phyloP scores from a whole-genome alignment of 2,797 vertebrate species.

The Discoglossus pictus region DNA sequence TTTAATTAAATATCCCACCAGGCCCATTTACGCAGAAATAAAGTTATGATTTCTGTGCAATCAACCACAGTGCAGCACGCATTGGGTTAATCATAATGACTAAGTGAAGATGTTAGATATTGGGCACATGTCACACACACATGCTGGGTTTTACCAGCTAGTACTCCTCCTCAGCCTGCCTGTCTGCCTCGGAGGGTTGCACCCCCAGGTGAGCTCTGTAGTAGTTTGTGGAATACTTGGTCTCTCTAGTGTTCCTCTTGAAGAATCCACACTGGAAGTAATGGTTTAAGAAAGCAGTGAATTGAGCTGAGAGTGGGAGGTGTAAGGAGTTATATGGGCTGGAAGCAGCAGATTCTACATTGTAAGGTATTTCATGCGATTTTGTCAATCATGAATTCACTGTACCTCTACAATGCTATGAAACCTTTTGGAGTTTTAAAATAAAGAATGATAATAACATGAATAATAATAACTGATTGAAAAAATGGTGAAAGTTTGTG shows the following conservation, averaged over 20 bases:
- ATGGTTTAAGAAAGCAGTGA: slow-evolving; percentile 23
- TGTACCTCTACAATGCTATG: too few species aligned
- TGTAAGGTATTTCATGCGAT: too few species aligned
- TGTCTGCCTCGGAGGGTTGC: slow-evolving; percentile 83
- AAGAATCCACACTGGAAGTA: slow-evolving; percentile 88
- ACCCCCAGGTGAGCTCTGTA: slow-evolving; percentile 82
- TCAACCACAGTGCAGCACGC: slow-evolving; percentile 5
- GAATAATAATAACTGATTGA: too few species aligned
- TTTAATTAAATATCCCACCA: too few species aligned
- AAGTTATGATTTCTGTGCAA: too few species aligned
- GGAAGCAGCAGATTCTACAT: not conserved
- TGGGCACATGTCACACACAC: slow-evolving; percentile 15
- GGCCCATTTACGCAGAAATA: too few species aligned
- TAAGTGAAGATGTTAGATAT: not conserved
- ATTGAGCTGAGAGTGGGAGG: not conserved
- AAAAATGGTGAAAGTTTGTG: too few species aligned
- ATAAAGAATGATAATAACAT: too few species aligned
- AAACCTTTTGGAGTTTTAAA: too few species aligned
- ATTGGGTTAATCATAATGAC: slow-evolving; percentile 14
- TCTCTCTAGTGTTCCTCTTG: slow-evolving; percentile 75
- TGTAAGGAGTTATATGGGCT: not conserved
- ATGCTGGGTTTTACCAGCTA: slow-evolving; percentile 62
- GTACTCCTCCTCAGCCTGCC: slow-evolving; percentile 79
- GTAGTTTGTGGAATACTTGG: slow-evolving; percentile 82
- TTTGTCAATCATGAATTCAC: too few species aligned